Evolutionary conservation across 2,888 invertebrate genomes (phyloP).

Genomic region (Scaptomyza parva): DNA sequence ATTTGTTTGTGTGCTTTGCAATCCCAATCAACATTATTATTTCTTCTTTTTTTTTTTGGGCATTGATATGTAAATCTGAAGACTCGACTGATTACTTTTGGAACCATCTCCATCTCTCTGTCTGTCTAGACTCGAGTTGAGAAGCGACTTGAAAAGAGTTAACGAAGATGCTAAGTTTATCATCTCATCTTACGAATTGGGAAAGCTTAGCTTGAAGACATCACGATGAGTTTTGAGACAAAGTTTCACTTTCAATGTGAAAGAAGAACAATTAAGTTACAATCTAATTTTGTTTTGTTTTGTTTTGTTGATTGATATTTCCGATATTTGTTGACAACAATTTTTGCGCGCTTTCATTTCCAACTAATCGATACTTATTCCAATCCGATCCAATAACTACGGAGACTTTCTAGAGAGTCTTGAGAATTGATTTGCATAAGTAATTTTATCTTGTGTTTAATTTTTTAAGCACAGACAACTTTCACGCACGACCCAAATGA

Average conservation of each 20-base stretch:
- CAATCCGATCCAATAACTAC: conserved; percentile 20
- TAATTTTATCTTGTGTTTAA: conserved; percentile 46
- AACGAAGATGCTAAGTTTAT: too few species aligned
- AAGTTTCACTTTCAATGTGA: conserved; percentile 48
- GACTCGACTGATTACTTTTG: conserved; percentile 13
- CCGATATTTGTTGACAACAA: conserved; percentile 36
- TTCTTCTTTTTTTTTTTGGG: conserved; percentile 9
- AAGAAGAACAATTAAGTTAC: conserved; percentile 40
- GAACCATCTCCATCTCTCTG: conserved; percentile 1
- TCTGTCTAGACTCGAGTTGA: not conserved
- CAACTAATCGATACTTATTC: conserved; percentile 4
- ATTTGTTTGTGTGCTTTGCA: conserved; percentile 24
- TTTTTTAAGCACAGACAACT: conserved; percentile 43
- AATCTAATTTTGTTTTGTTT: conserved; percentile 24
- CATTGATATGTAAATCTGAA: conserved; percentile 66
- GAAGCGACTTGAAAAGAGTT: too few species aligned
- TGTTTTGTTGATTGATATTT: conserved; percentile 43
- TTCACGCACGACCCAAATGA: conserved; percentile 65
- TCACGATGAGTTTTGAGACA: conserved; percentile 12
- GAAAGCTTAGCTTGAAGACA: conserved; percentile 34
- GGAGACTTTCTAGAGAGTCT: conserved; percentile 50
- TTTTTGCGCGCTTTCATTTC: conserved; percentile 53
- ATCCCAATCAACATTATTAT: conserved; percentile 56
- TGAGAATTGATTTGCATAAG: conserved; percentile 68
- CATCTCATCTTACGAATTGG: conserved; percentile 15